Evolutionary conservation across 2,113 vertebrate species (phyloP).

Genomic region (Stercorarius parasiticus): DNA sequence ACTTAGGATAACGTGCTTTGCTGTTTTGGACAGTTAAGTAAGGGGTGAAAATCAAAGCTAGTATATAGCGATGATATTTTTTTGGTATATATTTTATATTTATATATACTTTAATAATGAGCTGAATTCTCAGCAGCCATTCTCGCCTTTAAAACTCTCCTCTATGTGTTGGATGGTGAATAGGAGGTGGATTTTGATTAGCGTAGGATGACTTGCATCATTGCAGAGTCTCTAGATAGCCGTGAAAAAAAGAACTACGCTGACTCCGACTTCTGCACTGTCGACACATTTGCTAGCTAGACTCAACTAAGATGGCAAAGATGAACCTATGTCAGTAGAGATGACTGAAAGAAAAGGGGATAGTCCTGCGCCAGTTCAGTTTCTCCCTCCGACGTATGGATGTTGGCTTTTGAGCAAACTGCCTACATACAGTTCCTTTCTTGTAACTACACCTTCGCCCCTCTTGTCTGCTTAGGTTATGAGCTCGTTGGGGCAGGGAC

Average conservation of each 20-base stretch:
- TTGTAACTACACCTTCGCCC: background rate
- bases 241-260: background rate
- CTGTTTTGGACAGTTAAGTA: background rate
- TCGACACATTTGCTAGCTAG: background rate
- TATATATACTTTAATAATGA: background rate
- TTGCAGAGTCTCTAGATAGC: background rate
- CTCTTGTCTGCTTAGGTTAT: background rate
- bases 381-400: rapidly evolving
- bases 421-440: background rate
- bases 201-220: background rate
- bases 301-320: background rate
- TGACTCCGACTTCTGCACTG: background rate
- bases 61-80: background rate
- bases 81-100: background rate
- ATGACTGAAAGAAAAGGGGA: background rate
- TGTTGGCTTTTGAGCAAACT: background rate
- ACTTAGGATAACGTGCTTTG: background rate
- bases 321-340: background rate
- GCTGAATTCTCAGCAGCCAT: background rate
- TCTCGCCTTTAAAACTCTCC: background rate
- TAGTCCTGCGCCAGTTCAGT: background rate
- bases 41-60: background rate
- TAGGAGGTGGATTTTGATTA: background rate
- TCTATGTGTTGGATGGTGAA: background rate
- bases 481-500: rapidly evolving